phyloP scores from a whole-genome alignment of 2,797 vertebrate species.

The Meda fulgida region DNA sequence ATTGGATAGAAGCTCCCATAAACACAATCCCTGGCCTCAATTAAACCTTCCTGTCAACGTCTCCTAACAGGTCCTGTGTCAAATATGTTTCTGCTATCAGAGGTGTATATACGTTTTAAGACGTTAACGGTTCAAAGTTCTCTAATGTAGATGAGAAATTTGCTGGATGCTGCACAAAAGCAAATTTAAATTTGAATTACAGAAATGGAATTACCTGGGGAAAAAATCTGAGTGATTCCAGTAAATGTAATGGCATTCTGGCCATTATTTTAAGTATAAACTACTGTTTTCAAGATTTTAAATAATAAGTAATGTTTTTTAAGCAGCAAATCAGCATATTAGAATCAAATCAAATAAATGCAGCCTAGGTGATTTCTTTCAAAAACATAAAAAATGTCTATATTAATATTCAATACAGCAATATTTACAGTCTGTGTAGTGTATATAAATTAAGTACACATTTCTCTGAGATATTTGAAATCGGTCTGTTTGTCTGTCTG shows the following conservation, averaged over 20 bases:
- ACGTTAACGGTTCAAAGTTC: constrained; percentile 54
- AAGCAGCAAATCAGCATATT: background rate
- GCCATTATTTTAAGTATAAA: background rate
- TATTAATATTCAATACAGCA: too few species aligned
- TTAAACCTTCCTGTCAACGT: constrained; percentile 57
- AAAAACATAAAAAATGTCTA: too few species aligned
- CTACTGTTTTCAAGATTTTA: too few species aligned
- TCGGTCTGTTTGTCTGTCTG: background rate
- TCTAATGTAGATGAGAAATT: constrained; percentile 59
- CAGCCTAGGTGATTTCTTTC: background rate
- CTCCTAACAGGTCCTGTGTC: constrained; percentile 46
- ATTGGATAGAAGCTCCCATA: constrained; percentile 1
- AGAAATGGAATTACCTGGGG: background rate
- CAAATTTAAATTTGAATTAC: background rate
- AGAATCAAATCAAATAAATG: background rate
- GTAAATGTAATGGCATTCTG: background rate
- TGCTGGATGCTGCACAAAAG: constrained; percentile 51
- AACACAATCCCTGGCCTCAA: constrained; percentile 51
- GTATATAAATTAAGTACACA: background rate
- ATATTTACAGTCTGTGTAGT: background rate
- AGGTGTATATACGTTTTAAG: constrained; percentile 57
- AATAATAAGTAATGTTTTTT: background rate
- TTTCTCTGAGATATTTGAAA: background rate
- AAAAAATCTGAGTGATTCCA: background rate
- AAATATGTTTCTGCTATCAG: constrained; percentile 69